Percentiles rank a stretch among this genome's conserved stretches.
Conservation (phyloP, 2,888 invertebrate species). For the Bibio marci region DNA sequence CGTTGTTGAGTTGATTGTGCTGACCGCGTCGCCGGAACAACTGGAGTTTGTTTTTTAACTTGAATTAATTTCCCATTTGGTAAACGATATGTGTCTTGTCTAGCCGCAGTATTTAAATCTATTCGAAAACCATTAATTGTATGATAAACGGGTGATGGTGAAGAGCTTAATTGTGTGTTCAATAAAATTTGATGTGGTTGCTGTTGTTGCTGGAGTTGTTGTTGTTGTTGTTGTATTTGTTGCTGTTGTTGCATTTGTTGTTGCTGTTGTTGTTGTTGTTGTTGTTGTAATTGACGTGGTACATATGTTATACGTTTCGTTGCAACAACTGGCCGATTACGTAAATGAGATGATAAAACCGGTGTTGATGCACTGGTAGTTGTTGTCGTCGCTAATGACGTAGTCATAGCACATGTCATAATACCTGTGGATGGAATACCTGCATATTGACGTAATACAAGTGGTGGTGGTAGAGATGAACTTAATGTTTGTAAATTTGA, state of each 20-base stretch:
- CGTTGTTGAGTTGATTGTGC: conserved; percentile 1
- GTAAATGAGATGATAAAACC: no score
- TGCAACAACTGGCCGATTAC: background rate
- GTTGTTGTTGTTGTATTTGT: no score
- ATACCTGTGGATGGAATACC: background rate
- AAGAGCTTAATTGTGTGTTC: no score
- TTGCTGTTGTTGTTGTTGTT: no score
- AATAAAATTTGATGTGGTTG: no score
- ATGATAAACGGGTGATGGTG: conserved; percentile 23
- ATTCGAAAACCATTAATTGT: conserved; percentile 29
- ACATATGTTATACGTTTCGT: background rate
- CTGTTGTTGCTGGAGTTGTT: no score
- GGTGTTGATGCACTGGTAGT: background rate
- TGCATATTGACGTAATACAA: conserved; percentile 3
- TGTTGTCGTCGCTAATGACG: background rate
- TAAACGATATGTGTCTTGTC: conserved; percentile 27
- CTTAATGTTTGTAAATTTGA: background rate
- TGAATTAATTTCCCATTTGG: conserved; percentile 30
- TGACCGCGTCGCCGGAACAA: background rate
- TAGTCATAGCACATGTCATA: background rate
- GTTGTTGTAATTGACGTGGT: background rate
- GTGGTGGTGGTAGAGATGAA: conserved; percentile 1
- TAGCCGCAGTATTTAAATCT: conserved; percentile 29
- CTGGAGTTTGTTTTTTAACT: conserved; percentile 24
- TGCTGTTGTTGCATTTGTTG: no score